Base-by-base conservation (phyloP, 2,888 invertebrate genomes). In the Bellardia bayeri region DNA sequence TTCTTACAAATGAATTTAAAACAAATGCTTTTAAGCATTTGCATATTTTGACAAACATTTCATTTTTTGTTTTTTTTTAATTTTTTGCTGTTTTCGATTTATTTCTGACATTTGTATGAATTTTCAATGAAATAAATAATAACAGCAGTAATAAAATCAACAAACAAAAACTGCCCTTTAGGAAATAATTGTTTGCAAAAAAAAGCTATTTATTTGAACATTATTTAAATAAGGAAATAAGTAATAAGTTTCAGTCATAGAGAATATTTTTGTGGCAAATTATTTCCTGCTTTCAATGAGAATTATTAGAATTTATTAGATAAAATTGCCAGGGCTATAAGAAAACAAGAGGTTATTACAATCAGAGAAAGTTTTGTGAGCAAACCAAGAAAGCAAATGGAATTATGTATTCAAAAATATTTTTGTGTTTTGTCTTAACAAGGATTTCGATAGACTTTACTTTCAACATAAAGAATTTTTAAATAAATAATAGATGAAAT, bases 41-140 rank as follows among this genome's bases (percentile, higher is more conserved):
- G 8, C 63, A 74, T 72, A 81, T 68, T 78, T 16, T 66, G 23
- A 42, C 54, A 78, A 68, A 49, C 14, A 37, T 58, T 37, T 37
- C 37, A 23, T 23, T 23, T 23, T 37, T 3, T 33, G 3, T 33
- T 33, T 33, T 37, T 37, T 37, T 37, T 13, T n/a, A n/a, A n/a
- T n/a, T 16, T 42, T 76, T 33, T n/a, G 3, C 7, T 42, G 9
- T 30, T 6, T 54, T 14, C 56, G 11, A 37, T 2, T 23, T 45
- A 14, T 54, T 9, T 63, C n/a, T 16, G 54, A 23, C 64, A 54
- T 66, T 76, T 30, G 30, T 45, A 56, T 64, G 33, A 72, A 63
- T 51, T 72, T 63, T 45, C 16, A 33, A 33, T 64, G 42, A 72
- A 81, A 64, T 69, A 61, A 14, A 79, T 71, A 54, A 37, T 11